Base-by-base conservation (phyloP, 2,888 invertebrate species). In the Imbricaverruca yamaguchii region DNA sequence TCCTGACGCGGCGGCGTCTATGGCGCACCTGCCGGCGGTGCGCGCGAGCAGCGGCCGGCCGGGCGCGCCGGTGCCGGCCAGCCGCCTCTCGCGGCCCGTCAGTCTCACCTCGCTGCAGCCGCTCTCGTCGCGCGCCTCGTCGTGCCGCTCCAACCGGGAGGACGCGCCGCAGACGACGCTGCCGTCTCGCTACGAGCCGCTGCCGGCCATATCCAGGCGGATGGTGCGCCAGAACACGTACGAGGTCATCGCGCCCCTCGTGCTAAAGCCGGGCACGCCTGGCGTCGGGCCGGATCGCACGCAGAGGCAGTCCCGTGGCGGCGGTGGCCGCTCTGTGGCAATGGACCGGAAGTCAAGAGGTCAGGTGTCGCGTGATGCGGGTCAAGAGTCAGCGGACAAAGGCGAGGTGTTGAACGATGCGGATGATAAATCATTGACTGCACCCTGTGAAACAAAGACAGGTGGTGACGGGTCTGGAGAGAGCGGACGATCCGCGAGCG, bases 21-120 rank as follows among this genome's bases (percentile, higher is more conserved):
- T 74, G 74, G 74, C 74, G 74, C 74, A 74, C 18, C 74, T 74
- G 74, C 74, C 74, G 74, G 15, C 53, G 74, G 74, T 74, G 18
- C 74, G 74, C 53, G 53, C 25, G 8, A 74, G 10, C 74, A 74
- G 74, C 74, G 74, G 74, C 74, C 15, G 74, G 53, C 74, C 74
- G 74, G 18, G 74, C 8, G 53, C 53, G 74, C 39, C 53, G 74
- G 53, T 53, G 53, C 9, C 74, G 74, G 53, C 53, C 59, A 15
- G 59, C 59, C 59, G 59, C 74, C 18, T 53, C 53, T 74, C 74
- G 18, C 74, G 74, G 18, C 74, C 74, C 13, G 74, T 39, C 18
- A 74, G 74, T 21, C 53, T 74, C 13, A 74, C 74, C 53, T 74
- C 74, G 7, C 39, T 74, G 53, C 74, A 39, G 18, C 53, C 74